Percentiles rank a stretch among this genome's conserved stretches.
These are phyloP conservation scores for Corapipo altera DNA, from an alignment of 2,113 vertebrate genomes.

Conservation along the genomic window DNA sequence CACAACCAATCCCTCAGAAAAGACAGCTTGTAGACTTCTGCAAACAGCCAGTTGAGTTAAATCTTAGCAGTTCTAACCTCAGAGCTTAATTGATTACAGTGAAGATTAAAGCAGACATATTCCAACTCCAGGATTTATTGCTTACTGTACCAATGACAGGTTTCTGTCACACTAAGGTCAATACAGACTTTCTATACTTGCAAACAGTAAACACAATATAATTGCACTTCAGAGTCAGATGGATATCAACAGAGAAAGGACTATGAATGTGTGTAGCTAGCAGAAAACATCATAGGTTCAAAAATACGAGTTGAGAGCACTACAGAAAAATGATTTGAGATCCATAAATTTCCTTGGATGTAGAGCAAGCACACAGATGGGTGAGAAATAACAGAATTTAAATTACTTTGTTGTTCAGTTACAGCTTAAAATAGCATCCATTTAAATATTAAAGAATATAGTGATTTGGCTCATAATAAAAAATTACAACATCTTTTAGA, in stretches of 20 bases:
- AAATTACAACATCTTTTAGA: neutral
- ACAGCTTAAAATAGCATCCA: neutral
- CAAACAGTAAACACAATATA: conserved; percentile 47
- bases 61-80: neutral
- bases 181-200: conserved; percentile 32
- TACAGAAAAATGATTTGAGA: neutral
- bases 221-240: conserved; percentile 33
- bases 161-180: conserved; percentile 33
- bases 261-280: neutral
- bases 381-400: neutral
- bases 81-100: conserved; percentile 56
- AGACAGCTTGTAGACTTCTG: neutral
- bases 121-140: conserved; percentile 42
- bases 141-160: conserved; percentile 4
- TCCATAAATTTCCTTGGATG: neutral
- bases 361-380: neutral
- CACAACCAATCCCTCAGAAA: neutral
- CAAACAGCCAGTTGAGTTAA: neutral
- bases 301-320: neutral
- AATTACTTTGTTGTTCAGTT: neutral
- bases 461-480: neutral
- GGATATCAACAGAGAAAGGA: neutral
- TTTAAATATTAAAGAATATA: conserved; percentile 14
- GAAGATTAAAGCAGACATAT: conserved; percentile 47
- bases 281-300: neutral